phyloP scores from a whole-genome alignment of 2,113 vertebrate genomes.

The Bagarius yarrelli region DNA sequence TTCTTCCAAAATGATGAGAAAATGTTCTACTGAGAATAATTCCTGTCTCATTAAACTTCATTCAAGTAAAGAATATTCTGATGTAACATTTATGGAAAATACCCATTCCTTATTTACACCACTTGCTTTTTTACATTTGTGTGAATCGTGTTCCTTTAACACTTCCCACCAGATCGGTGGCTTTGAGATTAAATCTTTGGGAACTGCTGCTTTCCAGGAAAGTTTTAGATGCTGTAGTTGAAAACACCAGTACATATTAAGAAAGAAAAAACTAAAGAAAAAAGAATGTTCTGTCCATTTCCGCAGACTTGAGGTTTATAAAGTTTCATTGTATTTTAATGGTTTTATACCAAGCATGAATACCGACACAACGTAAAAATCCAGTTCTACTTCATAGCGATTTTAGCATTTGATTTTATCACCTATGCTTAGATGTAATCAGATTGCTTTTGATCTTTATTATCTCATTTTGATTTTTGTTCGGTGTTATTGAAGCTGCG shows the following conservation, averaged over 20 bases:
- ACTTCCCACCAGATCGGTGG: too few species aligned
- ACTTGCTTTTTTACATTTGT: too few species aligned
- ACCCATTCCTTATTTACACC: too few species aligned
- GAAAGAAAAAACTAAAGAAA: too few species aligned
- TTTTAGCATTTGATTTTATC: not conserved
- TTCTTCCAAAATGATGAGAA: too few species aligned
- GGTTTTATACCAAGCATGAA: not conserved
- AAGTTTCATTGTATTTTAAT: not conserved
- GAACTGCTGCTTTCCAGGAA: not conserved
- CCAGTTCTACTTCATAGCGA: not conserved
- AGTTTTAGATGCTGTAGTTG: not conserved
- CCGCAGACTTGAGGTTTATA: not conserved
- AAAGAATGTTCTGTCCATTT: not conserved
- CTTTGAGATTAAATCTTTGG: too few species aligned
- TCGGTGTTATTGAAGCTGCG: not conserved
- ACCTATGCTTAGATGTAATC: not conserved
- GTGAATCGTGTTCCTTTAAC: too few species aligned
- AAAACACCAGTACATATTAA: not conserved
- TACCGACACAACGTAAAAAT: not conserved
- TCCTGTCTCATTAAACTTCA: too few species aligned
- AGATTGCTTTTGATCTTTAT: not conserved
- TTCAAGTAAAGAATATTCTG: too few species aligned
- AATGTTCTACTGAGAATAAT: too few species aligned
- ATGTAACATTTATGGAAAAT: too few species aligned
- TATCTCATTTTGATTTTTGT: not conserved